These are phyloP conservation scores for Noctuana brunneofusca DNA, from an alignment of 2,888 invertebrate genomes.

Conservation along the genomic window DNA sequence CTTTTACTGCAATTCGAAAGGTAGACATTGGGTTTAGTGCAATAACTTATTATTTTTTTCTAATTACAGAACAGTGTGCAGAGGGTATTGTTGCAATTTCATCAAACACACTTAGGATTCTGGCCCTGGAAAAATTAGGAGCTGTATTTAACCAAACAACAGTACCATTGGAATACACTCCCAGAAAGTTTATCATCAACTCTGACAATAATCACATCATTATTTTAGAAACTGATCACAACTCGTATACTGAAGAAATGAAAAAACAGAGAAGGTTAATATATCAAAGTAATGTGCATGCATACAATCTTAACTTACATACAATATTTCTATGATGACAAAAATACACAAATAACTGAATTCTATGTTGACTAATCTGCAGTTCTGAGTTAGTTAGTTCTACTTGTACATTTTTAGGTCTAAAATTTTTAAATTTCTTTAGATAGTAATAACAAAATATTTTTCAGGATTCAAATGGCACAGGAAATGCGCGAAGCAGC, in stretches of 20 bases:
- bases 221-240: constrained; percentile 98
- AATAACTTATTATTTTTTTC: too few species aligned
- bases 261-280: constrained; percentile 93
- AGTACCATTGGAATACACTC: constrained; percentile 96
- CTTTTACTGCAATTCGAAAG: too few species aligned
- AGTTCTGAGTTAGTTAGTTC: constrained; percentile 71
- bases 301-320: too few species aligned
- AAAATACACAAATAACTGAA: constrained; percentile 63
- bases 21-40: too few species aligned
- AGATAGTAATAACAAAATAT: background rate
- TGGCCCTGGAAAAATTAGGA: constrained; percentile 98
- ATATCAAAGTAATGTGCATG: too few species aligned
- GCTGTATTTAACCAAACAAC: constrained; percentile 99
- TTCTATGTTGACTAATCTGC: constrained; percentile 72
- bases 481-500: constrained; percentile 99
- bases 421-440: background rate
- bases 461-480: constrained; percentile 94
- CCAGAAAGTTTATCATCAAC: constrained; percentile 96
- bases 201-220: constrained; percentile 94
- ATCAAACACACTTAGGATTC: constrained; percentile 97
- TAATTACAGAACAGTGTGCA: constrained; percentile 93
- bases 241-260: constrained; percentile 98
- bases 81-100: constrained; percentile 99
- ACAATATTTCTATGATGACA: constrained; percentile 61
- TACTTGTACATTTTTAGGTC: background rate